phyloP scores from a whole-genome alignment of 37 sponge, comb jelly and placozoan species.

The Ianthella basta region DNA sequence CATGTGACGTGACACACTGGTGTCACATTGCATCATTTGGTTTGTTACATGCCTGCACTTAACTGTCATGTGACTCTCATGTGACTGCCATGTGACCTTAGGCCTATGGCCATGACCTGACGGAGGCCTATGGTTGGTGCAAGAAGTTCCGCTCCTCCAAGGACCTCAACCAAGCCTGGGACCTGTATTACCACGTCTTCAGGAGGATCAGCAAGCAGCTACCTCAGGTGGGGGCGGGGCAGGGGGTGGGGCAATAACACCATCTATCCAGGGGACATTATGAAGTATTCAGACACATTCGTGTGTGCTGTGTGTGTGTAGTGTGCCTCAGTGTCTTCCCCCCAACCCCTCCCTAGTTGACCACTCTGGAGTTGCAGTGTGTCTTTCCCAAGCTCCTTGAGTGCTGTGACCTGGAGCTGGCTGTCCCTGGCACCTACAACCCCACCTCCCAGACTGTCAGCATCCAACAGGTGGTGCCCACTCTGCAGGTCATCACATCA shows the following conservation, averaged over 20 bases:
- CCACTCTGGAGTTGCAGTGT: slow-evolving; percentile 78
- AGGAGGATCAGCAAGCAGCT: slow-evolving; percentile 93
- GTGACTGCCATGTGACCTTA: slow-evolving; percentile 11
- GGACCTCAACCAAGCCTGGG: slow-evolving; percentile 97
- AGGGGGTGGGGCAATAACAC: too few species aligned
- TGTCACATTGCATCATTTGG: too few species aligned
- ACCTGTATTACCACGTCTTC: slow-evolving; percentile 96
- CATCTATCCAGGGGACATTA: too few species aligned
- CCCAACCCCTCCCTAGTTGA: not conserved
- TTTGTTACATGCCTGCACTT: too few species aligned
- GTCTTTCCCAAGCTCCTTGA: slow-evolving; percentile 89
- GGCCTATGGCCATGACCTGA: slow-evolving; percentile 95
- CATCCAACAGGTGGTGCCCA: slow-evolving; percentile 77
- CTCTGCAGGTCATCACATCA: slow-evolving; percentile 94
- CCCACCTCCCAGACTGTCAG: slow-evolving; percentile 85
- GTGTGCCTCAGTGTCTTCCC: not conserved
- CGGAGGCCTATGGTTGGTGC: slow-evolving; percentile 97
- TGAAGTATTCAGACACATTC: too few species aligned
- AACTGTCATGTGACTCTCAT: too few species aligned
- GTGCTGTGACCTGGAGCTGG: slow-evolving; percentile 86
- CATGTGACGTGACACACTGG: not conserved
- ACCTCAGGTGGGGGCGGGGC: slow-evolving; percentile 72
- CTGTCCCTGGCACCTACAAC: slow-evolving; percentile 96
- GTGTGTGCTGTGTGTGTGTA: too few species aligned
- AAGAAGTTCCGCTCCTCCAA: slow-evolving; percentile 83